Evolutionary conservation across 1,140 invertebrate genomes (phyloP).

Genomic region (Drosophila sturtevanti): DNA sequence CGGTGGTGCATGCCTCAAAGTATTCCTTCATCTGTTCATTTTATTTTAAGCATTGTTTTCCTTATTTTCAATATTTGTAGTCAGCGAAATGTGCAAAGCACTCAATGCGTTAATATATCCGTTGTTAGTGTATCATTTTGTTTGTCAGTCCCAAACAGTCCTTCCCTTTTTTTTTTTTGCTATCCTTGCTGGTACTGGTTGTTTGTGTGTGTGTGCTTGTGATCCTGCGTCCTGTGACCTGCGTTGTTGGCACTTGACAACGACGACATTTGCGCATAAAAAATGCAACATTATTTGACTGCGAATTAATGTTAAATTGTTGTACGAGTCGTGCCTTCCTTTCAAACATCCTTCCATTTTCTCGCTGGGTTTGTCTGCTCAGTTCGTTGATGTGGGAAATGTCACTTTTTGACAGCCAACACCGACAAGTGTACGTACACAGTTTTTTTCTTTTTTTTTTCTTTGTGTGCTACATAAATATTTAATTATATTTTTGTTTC

Average conservation of each 20-base stretch:
- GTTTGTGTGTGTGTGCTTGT: neutral
- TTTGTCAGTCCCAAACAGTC: slow-evolving; percentile 40
- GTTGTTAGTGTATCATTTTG: slow-evolving; percentile 80
- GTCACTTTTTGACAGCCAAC: slow-evolving; percentile 71
- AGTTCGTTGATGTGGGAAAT: slow-evolving; percentile 75
- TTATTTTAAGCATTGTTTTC: slow-evolving; percentile 30
- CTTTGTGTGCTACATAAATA: slow-evolving; percentile 51
- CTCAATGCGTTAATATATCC: slow-evolving; percentile 78
- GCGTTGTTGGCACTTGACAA: slow-evolving; percentile 70
- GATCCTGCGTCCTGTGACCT: slow-evolving; percentile 45
- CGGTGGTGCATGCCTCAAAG: slow-evolving; percentile 64
- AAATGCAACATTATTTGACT: slow-evolving; percentile 79
- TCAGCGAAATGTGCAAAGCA: slow-evolving; percentile 50
- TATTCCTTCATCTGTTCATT: slow-evolving; percentile 47
- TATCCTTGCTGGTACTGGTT: neutral
- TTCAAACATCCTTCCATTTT: slow-evolving; percentile 5
- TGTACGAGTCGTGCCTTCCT: slow-evolving; percentile 39
- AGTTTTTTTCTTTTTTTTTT: slow-evolving; percentile 34
- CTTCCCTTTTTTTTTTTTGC: neutral
- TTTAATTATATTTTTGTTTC: slow-evolving; percentile 78
- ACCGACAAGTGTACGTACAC: slow-evolving; percentile 76
- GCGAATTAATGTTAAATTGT: slow-evolving; percentile 80
- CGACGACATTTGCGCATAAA: slow-evolving; percentile 80
- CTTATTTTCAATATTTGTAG: slow-evolving; percentile 34
- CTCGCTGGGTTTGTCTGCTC: slow-evolving; percentile 26